Conservation (phyloP, 2,888 invertebrate genomes). For the Sussaba pulchella region DNA sequence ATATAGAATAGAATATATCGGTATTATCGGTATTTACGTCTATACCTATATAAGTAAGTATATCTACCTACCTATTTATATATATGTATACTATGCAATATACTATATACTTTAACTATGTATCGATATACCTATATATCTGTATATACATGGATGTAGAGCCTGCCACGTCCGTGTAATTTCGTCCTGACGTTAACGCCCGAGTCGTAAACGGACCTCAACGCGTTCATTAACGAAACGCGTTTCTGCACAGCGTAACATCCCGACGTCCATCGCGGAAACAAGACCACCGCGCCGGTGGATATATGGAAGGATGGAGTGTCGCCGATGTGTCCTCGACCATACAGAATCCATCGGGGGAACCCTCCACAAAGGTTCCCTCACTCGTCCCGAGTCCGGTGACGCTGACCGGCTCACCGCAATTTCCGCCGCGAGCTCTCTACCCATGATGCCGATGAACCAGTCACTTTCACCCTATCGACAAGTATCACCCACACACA, state of each 20-base stretch:
- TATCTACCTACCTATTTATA: no score
- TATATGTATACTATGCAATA: no score
- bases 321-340: slow-evolving; percentile 21
- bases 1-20: no score
- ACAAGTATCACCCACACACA: no score
- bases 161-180: slow-evolving; percentile 18
- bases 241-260: slow-evolving; percentile 11
- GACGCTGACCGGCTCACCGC: slow-evolving; percentile 11
- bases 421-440: slow-evolving; percentile 1
- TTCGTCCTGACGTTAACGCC: slow-evolving; percentile 34
- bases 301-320: slow-evolving; percentile 64
- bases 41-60: no score
- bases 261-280: neutral
- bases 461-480: slow-evolving; percentile 15
- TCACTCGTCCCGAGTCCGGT: neutral
- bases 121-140: no score
- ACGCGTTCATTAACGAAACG: slow-evolving; percentile 55
- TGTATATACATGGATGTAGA: no score
- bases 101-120: no score
- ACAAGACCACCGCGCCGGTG: slow-evolving; percentile 31
- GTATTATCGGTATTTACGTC: no score
- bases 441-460: neutral
- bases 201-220: slow-evolving; percentile 52
- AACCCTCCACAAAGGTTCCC: neutral
- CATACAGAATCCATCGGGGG: neutral